Conservation (phyloP, 2,797 vertebrate species). For the Sebastes iracundus region DNA sequence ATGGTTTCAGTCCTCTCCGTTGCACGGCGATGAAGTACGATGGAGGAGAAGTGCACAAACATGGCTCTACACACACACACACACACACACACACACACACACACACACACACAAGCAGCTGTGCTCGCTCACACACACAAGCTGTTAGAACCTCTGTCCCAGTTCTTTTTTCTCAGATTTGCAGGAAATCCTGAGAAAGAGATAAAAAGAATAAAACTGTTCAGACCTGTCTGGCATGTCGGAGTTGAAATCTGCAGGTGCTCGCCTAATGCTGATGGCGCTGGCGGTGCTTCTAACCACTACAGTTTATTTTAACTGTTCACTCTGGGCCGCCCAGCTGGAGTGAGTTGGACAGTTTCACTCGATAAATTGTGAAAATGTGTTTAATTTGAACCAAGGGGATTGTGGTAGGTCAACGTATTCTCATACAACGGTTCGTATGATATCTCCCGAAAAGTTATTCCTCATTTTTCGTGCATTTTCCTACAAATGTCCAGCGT, state of each 20-base stretch:
- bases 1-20: constrained; percentile 10
- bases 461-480: too few relatives aligned
- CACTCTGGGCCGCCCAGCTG: constrained; percentile 20
- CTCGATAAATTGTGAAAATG: background rate
- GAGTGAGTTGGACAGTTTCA: background rate
- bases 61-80: background rate
- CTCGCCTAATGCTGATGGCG: constrained; percentile 18
- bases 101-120: constrained; percentile 3
- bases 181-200: constrained; percentile 67
- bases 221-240: constrained; percentile 31
- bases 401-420: background rate
- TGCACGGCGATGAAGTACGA: background rate
- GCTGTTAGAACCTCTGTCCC: constrained; percentile 37
- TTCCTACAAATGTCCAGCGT: too few relatives aligned
- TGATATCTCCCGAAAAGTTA: too few relatives aligned
- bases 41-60: constrained; percentile 13
- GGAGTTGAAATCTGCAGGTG: constrained; percentile 63
- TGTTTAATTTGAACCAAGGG: constrained; percentile 11
- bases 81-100: constrained; percentile 10
- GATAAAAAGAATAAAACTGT: constrained; percentile 52
- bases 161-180: constrained; percentile 66
- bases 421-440: too few relatives aligned
- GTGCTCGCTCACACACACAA: constrained; percentile 3
- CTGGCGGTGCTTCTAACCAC: constrained; percentile 36
- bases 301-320: constrained; percentile 44